Conservation (phyloP, 2,113 vertebrate genomes). For the Nothocercus julius region DNA sequence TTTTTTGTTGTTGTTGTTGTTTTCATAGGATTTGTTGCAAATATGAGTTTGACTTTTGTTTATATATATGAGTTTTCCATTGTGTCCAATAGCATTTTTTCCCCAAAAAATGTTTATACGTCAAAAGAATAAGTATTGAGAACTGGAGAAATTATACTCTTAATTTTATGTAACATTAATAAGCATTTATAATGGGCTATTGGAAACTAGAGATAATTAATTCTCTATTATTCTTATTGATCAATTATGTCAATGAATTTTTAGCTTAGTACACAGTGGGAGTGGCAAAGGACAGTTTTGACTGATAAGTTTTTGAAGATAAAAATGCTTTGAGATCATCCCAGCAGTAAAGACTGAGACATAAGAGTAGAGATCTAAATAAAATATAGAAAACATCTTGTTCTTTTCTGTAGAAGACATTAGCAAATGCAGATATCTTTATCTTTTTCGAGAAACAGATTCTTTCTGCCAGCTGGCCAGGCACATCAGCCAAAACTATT, state of each 20-base stretch:
- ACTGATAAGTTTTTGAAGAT: not conserved
- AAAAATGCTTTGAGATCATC: not conserved
- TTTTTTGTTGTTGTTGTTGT: not conserved
- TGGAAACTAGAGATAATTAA: not conserved
- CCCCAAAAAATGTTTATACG: not conserved
- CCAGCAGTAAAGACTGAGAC: not conserved
- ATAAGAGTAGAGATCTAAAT: not conserved
- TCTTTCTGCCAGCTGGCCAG: not conserved
- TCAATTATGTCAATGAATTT: not conserved
- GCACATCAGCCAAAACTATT: not conserved
- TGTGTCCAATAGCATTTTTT: not conserved
- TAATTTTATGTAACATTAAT: not conserved
- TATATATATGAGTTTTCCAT: not conserved
- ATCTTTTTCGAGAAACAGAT: not conserved
- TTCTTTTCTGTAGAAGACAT: not conserved
- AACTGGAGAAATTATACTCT: not conserved
- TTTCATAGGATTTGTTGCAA: not conserved
- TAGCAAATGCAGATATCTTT: not conserved
- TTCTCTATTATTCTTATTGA: not conserved
- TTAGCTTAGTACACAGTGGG: not conserved
- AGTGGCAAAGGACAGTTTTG: not conserved
- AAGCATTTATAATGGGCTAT: not conserved
- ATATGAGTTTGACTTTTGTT: not conserved
- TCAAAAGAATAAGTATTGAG: not conserved
- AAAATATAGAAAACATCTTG: not conserved